Percentiles rank a stretch among this genome's conserved stretches.
phyloP scores from a whole-genome alignment of 1,140 invertebrate species.

The Hormaphis cornu region DNA sequence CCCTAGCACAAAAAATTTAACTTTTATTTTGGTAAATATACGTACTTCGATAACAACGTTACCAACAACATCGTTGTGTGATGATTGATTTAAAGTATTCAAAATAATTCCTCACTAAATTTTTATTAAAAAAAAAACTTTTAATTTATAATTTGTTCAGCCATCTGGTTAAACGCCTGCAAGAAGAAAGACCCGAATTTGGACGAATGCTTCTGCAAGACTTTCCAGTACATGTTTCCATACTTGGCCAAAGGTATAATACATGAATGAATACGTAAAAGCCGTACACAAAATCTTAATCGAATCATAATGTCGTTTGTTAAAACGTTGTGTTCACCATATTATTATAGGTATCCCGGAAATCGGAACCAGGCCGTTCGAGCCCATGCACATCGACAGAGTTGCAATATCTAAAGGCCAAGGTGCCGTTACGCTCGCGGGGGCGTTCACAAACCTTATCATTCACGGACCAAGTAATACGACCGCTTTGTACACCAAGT shows the following conservation, averaged over 20 bases:
- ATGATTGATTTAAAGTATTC: no score
- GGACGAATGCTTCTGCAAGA: conserved; percentile 41
- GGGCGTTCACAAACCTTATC: conserved; percentile 43
- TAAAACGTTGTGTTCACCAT: no score
- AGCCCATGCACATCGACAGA: conserved; percentile 43
- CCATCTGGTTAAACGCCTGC: conserved; percentile 43
- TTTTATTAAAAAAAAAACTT: no score
- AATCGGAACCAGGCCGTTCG: conserved; percentile 43
- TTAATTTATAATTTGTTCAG: no score
- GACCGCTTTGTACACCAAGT: conserved; percentile 42
- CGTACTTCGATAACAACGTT: no score
- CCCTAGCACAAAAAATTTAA: no score
- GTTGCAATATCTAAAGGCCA: conserved; percentile 43
- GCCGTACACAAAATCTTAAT: neutral
- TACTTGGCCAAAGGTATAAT: conserved; percentile 43
- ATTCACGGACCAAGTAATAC: conserved; percentile 45
- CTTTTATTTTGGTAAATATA: no score
- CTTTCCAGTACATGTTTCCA: conserved; percentile 45
- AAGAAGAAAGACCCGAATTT: conserved; percentile 41
- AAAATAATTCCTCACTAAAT: no score
- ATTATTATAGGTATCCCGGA: conserved; percentile 43
- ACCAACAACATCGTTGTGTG: no score
- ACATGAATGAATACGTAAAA: conserved; percentile 1
- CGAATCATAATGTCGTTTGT: neutral
- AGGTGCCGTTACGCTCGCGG: conserved; percentile 43